These are phyloP conservation scores for Campylomormyrus numenius DNA, from an alignment of 2,113 vertebrate genomes.

Conservation along the genomic window DNA sequence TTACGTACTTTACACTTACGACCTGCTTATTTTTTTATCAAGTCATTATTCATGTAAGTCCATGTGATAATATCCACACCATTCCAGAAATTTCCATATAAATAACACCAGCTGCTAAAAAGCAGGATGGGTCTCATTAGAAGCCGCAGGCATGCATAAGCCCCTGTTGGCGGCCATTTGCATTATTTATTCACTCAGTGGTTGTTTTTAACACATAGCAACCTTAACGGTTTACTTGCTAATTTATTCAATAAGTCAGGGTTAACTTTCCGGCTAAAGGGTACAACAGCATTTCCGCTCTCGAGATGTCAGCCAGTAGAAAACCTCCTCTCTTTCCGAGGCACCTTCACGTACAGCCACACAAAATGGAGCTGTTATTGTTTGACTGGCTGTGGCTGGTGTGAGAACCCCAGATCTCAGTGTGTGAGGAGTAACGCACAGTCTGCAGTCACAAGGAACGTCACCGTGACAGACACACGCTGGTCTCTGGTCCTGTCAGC, in stretches of 20 bases:
- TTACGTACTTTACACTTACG: slow-evolving; percentile 33
- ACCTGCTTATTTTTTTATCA: slow-evolving; percentile 24
- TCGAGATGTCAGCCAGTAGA: background rate
- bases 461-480: background rate
- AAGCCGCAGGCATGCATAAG: background rate
- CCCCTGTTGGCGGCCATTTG: background rate
- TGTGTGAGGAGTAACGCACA: background rate
- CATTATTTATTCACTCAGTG: background rate
- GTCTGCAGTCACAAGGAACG: background rate
- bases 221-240: background rate
- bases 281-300: background rate
- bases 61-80: slow-evolving; percentile 29
- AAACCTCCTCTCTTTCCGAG: background rate
- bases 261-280: background rate
- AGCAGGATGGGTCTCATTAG: background rate
- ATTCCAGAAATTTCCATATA: slow-evolving; percentile 33
- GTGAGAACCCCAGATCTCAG: background rate
- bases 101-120: slow-evolving; percentile 8
- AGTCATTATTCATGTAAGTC: slow-evolving; percentile 19
- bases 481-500: background rate
- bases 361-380: background rate
- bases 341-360: background rate
- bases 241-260: background rate
- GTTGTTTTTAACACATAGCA: background rate
- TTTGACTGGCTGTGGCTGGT: background rate